Evolutionary conservation across 2,113 vertebrate genomes (phyloP).

Genomic region (Syngnathoides biaculeatus): DNA sequence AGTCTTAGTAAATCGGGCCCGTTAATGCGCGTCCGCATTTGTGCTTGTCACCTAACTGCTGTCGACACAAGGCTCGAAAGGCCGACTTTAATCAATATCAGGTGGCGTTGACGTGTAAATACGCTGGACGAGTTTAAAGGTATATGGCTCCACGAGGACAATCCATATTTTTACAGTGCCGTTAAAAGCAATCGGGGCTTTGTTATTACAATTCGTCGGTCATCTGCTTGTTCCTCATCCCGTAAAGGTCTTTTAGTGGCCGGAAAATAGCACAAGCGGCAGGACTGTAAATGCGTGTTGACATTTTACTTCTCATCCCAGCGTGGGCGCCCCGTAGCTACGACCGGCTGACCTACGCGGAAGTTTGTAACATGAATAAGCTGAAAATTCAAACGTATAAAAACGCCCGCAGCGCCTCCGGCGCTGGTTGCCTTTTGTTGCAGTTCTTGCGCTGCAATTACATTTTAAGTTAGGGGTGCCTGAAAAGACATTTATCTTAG

Average conservation of each 20-base stretch:
- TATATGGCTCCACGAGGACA: constrained; percentile 6
- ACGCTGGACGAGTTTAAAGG: not conserved
- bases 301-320: constrained; percentile 61
- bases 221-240: constrained; percentile 23
- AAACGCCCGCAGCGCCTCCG: constrained; percentile 29
- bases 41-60: too few relatives aligned
- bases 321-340: constrained; percentile 43
- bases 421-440: constrained; percentile 32
- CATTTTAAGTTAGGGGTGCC: not conserved
- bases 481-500: constrained; percentile 13
- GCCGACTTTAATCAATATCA: constrained; percentile 20
- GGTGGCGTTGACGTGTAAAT: not conserved
- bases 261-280: constrained; percentile 31
- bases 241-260: constrained; percentile 42
- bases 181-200: constrained; percentile 26
- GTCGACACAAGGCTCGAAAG: not conserved
- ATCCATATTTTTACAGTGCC: constrained; percentile 24
- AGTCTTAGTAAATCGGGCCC: not conserved
- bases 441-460: not conserved
- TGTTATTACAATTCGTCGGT: constrained; percentile 41
- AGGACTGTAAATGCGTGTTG: constrained; percentile 63
- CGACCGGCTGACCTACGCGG: constrained; percentile 46
- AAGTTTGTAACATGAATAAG: constrained; percentile 73
- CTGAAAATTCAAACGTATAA: constrained; percentile 74
- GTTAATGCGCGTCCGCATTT: too few relatives aligned